Base-by-base conservation (phyloP, 2,113 vertebrate species). In the Microcebus griseorufus region DNA sequence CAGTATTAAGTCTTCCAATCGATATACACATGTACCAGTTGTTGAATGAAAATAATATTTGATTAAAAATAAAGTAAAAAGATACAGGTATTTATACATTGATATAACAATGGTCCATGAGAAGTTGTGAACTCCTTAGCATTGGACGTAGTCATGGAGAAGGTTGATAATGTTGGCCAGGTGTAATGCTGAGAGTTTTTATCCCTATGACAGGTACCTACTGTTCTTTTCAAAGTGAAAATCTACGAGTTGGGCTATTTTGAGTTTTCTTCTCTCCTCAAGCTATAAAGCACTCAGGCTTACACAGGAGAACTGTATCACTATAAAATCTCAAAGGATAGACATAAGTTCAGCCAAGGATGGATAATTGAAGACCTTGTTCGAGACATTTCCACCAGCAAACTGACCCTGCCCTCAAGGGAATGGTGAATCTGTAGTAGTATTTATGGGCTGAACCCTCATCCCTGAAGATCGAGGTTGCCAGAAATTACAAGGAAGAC, bases 311-410 rank as follows among this genome's bases (percentile, higher is more conserved):
- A 87, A 72, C 39, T 25, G 51, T 2, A 60, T 9, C 9, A 51
- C 37, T 45, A 76, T 92, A 96, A 96, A 90, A 83, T 39, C 37
- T 83, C 87, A 90, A 94, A 88, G 58, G 34, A 84, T 9, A 60
- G 39, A 67, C 34, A 29, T 60, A 53, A 93, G n/a, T 78, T 91
- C 85, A 86, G 18, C 53, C 64, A 88, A 92, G 32, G 76, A 81
- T 82, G 62, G 81, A 39, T 51, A 85, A 88, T 9, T 20, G n/a
- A 84, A 85, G 90, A 55, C 51, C 62, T 37, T 81, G 72, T 51
- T 88, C 60, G 69, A 88, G 78, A 82, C 8, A 69, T 45, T 82
- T 79, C 11, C 37, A 42, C 42, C 42, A 88, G 23, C 22, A 62
- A 17, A 55, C 53, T n/a, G 62, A 55, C 29, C 55, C 58, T 90